Conservation (phyloP, 2,888 invertebrate species). For the Cosmopolites sordidus region DNA sequence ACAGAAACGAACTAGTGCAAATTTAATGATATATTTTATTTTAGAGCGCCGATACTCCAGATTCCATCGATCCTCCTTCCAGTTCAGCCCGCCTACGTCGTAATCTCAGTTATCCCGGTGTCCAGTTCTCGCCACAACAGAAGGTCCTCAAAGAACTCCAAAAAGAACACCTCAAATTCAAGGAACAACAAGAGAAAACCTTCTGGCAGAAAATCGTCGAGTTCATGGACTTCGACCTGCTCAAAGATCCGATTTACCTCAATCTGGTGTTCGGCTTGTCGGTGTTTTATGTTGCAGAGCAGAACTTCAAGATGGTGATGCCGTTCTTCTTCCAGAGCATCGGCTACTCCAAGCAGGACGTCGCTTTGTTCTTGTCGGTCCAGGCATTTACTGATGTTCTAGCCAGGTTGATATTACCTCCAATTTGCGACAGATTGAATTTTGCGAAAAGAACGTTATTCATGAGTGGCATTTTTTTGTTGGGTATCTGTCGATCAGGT, state of each 20-base stretch:
- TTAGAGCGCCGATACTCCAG: conserved; percentile 14
- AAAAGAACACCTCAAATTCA: conserved; percentile 30
- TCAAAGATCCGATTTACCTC: conserved; percentile 68
- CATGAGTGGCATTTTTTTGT: conserved; percentile 65
- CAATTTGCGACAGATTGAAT: conserved; percentile 62
- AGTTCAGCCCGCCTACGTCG: conserved; percentile 36
- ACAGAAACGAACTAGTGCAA: too few species aligned
- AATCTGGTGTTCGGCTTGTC: conserved; percentile 69
- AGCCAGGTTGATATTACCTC: conserved; percentile 67
- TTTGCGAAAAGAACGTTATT: conserved; percentile 69
- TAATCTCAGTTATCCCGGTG: conserved; percentile 47
- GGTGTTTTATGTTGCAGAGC: conserved; percentile 69
- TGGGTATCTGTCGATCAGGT: conserved; percentile 72
- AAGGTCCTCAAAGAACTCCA: conserved; percentile 38
- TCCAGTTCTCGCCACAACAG: conserved; percentile 40
- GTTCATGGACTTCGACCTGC: conserved; percentile 66
- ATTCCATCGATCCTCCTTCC: conserved; percentile 8
- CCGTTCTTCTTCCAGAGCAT: conserved; percentile 41
- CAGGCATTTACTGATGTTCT: conserved; percentile 72
- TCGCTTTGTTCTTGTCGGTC: conserved; percentile 69
- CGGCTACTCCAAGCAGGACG: conserved; percentile 56
- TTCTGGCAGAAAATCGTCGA: conserved; percentile 52
- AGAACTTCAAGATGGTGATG: conserved; percentile 59
- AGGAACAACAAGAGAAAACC: conserved; percentile 36
- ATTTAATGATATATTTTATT: too few species aligned